These are phyloP conservation scores for Anas platyrhynchos DNA, from an alignment of 2,113 vertebrate species.

Conservation along the genomic window DNA sequence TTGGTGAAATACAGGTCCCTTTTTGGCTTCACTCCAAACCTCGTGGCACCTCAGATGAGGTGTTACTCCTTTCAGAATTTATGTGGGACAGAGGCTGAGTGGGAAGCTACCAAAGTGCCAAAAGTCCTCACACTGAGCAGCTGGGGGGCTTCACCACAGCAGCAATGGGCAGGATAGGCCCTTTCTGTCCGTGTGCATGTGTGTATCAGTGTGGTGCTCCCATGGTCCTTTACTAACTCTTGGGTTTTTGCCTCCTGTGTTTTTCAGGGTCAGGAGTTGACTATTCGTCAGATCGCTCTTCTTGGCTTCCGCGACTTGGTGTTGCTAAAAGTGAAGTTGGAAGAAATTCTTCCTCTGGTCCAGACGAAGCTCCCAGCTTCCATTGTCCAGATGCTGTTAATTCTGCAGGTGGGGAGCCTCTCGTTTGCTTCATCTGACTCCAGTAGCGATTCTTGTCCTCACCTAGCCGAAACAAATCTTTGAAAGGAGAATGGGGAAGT, in stretches of 20 bases:
- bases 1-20: neutral
- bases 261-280: constrained; percentile 91
- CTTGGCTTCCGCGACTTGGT: constrained; percentile 93
- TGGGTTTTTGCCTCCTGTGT: neutral
- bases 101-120: neutral
- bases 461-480: neutral
- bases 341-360: constrained; percentile 79
- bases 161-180: neutral
- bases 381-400: constrained; percentile 92
- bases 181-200: neutral
- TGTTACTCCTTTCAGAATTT: neutral
- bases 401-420: constrained; percentile 84
- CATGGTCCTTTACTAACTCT: neutral
- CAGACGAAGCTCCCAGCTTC: constrained; percentile 79
- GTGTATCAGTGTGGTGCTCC: neutral
- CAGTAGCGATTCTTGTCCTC: neutral
- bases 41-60: neutral
- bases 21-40: neutral
- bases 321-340: constrained; percentile 87
- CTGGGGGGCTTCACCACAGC: neutral
- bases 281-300: constrained; percentile 92
- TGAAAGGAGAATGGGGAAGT: neutral
- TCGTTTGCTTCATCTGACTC: neutral
- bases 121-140: neutral
- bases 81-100: neutral